Evolutionary conservation across 2,113 vertebrate genomes (phyloP).

Genomic region (Hemiprocne comata): DNA sequence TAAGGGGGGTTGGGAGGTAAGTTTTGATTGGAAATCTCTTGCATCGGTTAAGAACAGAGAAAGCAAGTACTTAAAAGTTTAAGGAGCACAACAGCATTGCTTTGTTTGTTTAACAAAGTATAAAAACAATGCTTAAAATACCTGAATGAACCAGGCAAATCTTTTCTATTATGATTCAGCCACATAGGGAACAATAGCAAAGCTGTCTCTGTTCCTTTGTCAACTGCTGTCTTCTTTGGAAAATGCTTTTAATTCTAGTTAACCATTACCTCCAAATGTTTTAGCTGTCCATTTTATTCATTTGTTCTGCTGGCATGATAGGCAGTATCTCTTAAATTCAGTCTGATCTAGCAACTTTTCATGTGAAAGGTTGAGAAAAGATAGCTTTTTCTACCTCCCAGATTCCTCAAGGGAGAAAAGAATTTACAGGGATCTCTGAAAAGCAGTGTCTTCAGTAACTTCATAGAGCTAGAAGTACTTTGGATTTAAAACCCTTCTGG

Average conservation of each 20-base stretch:
- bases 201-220: background rate
- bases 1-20: rapidly evolving
- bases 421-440: background rate
- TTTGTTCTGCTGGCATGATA: background rate
- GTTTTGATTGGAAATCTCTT: background rate
- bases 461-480: background rate
- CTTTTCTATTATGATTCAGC: background rate
- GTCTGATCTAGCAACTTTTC: background rate
- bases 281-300: background rate
- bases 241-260: background rate
- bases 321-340: background rate
- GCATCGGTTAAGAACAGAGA: background rate
- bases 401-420: background rate
- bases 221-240: background rate
- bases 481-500: background rate
- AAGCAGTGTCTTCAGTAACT: background rate
- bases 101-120: background rate
- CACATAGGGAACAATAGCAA: background rate
- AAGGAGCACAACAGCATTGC: background rate
- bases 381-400: background rate
- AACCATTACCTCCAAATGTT: background rate
- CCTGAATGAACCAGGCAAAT: background rate
- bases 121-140: background rate
- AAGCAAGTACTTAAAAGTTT: background rate
- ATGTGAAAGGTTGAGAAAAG: background rate